A percentile compares a stretch with the other conserved stretches of the same genome.
phyloP scores from a whole-genome alignment of 53 echinoderm and acorn worm genomes.

The Crossaster papposus region DNA sequence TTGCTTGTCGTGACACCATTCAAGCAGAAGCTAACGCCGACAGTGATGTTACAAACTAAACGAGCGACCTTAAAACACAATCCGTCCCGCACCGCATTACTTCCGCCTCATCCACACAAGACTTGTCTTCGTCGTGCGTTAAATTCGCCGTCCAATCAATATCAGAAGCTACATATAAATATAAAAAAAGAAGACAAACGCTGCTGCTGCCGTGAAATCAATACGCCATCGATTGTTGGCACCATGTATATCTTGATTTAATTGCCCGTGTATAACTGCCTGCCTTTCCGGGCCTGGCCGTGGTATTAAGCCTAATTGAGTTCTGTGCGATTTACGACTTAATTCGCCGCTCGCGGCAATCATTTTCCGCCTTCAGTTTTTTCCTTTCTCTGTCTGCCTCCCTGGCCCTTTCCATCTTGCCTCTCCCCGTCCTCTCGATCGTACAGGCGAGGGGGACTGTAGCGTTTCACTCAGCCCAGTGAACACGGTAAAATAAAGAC shows the following conservation, averaged over 20 bases:
- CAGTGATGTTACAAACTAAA: slow-evolving; percentile 30
- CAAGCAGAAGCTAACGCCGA: slow-evolving; percentile 29
- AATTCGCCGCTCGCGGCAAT: slow-evolving; percentile 57
- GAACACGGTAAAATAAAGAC: not conserved
- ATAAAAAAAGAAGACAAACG: not conserved
- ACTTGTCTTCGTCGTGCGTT: not conserved
- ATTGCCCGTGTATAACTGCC: slow-evolving; percentile 70
- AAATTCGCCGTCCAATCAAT: slow-evolving; percentile 23
- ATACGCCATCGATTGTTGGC: slow-evolving; percentile 60
- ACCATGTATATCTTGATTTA: slow-evolving; percentile 62
- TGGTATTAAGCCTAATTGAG: slow-evolving; percentile 63
- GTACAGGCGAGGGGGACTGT: not conserved
- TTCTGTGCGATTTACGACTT: slow-evolving; percentile 67
- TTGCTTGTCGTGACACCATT: slow-evolving; percentile 53
- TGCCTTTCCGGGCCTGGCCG: slow-evolving; percentile 43
- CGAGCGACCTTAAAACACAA: slow-evolving; percentile 47
- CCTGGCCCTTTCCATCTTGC: slow-evolving; percentile 4
- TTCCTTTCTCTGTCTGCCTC: not conserved
- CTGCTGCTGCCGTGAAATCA: slow-evolving; percentile 54
- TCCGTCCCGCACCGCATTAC: slow-evolving; percentile 14
- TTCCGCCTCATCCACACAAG: not conserved
- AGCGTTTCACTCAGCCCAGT: not conserved
- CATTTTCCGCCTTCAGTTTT: slow-evolving; percentile 39
- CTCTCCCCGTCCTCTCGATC: not conserved
- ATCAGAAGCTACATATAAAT: slow-evolving; percentile 20